phyloP scores from a whole-genome alignment of 2,888 invertebrate species.

The Xanthia togata region DNA sequence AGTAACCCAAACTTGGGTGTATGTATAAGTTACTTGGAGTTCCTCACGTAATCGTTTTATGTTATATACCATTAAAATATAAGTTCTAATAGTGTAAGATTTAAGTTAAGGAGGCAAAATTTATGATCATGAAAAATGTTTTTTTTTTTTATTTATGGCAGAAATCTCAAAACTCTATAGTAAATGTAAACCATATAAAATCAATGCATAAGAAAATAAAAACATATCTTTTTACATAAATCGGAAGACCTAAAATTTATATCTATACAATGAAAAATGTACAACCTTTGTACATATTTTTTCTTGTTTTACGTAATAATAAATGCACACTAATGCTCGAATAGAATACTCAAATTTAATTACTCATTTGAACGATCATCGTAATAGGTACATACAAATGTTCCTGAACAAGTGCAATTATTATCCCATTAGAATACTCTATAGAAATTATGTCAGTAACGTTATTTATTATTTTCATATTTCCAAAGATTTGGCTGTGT shows the following conservation, averaged over 20 bases:
- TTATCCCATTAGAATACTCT: slow-evolving; percentile 43
- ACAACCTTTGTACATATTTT: slow-evolving; percentile 29
- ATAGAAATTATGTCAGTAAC: slow-evolving; percentile 56
- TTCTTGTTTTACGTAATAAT: slow-evolving; percentile 18
- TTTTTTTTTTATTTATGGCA: neutral
- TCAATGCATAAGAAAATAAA: neutral
- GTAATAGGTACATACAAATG: slow-evolving; percentile 23
- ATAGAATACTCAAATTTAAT: slow-evolving; percentile 53
- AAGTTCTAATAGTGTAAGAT: slow-evolving; percentile 23
- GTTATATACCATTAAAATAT: slow-evolving; percentile 35
- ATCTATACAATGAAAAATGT: slow-evolving; percentile 15
- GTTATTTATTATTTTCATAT: slow-evolving; percentile 64
- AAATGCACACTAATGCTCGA: slow-evolving; percentile 13
- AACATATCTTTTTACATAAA: neutral
- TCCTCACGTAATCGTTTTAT: slow-evolving; percentile 31
- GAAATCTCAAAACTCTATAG: neutral
- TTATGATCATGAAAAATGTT: slow-evolving; percentile 5
- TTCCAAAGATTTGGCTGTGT: slow-evolving; percentile 89
- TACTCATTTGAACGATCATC: slow-evolving; percentile 11
- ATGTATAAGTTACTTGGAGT: slow-evolving; percentile 15
- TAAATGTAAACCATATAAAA: neutral
- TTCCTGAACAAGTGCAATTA: slow-evolving; percentile 58
- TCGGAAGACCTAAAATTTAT: neutral
- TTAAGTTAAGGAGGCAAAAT: slow-evolving; percentile 17
- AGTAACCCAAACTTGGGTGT: slow-evolving; percentile 1